Percentiles rank a stretch among this genome's conserved stretches.
phyloP scores from a whole-genome alignment of 2,113 vertebrate genomes.

The Acrocephalus kingi region DNA sequence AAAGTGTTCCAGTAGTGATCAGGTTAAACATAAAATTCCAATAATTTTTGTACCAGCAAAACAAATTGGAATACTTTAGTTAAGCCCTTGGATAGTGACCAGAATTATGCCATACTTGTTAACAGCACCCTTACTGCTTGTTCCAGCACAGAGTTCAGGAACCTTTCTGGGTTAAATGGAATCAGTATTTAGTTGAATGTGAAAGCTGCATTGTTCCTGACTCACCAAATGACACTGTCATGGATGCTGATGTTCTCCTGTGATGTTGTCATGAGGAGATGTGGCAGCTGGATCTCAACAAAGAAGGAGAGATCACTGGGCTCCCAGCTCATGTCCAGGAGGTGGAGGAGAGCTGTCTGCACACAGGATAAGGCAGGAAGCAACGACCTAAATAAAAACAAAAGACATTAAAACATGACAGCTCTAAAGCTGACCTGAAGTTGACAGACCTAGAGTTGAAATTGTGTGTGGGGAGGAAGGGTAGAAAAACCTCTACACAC shows the following conservation, averaged over 20 bases:
- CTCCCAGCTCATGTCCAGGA: slow-evolving; percentile 95
- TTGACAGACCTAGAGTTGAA: neutral
- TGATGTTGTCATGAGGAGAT: slow-evolving; percentile 89
- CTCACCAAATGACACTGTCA: slow-evolving; percentile 91
- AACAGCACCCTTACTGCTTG: neutral
- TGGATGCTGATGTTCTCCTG: slow-evolving; percentile 96
- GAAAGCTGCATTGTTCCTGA: neutral
- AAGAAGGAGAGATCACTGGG: slow-evolving; percentile 89
- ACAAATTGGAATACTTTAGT: neutral
- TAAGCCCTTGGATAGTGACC: neutral
- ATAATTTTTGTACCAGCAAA: neutral
- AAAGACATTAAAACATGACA: neutral
- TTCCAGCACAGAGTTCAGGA: neutral
- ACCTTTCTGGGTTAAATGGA: neutral
- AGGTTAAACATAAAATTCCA: neutral
- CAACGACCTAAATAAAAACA: slow-evolving; percentile 75
- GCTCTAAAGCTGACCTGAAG: neutral
- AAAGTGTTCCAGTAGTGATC: neutral
- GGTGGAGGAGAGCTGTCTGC: slow-evolving; percentile 91
- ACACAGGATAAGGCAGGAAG: slow-evolving; percentile 92
- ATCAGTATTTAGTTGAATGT: too few relatives aligned
- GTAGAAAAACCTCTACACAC: neutral
- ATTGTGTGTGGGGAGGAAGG: neutral
- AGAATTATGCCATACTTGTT: neutral
- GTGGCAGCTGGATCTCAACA: slow-evolving; percentile 86